Percentiles rank a stretch among this genome's conserved stretches.
Evolutionary conservation across 2,797 vertebrate species (phyloP).

Genomic region (Lagodon rhomboides): DNA sequence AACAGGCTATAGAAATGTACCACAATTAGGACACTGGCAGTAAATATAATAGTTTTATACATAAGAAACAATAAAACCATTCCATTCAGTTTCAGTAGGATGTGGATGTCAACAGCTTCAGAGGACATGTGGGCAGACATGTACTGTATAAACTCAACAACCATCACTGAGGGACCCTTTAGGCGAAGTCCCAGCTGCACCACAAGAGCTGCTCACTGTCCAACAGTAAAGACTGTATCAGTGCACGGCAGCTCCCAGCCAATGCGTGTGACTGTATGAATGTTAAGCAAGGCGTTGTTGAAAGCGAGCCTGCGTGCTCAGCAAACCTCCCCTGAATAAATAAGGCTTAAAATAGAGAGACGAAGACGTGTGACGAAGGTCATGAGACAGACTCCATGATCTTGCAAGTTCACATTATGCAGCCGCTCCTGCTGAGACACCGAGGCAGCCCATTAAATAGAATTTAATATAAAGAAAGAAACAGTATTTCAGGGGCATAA

Average conservation of each 20-base stretch:
- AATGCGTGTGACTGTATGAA: constrained; percentile 53
- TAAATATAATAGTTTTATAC: background rate
- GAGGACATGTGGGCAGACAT: background rate
- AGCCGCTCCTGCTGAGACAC: constrained; percentile 59
- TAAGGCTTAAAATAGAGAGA: constrained; percentile 72
- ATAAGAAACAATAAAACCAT: background rate
- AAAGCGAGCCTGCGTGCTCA: constrained; percentile 67
- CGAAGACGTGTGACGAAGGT: constrained; percentile 73
- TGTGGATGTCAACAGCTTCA: constrained; percentile 2
- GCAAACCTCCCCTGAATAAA: constrained; percentile 71
- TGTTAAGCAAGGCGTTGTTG: constrained; percentile 65
- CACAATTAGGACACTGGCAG: background rate
- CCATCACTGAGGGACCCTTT: constrained; percentile 16
- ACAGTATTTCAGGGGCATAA: constrained; percentile 78
- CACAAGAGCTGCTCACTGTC: constrained; percentile 10
- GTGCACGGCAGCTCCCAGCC: constrained; percentile 31
- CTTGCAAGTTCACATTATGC: constrained; percentile 69
- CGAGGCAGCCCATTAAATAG: constrained; percentile 68
- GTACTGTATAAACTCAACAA: constrained; percentile 4
- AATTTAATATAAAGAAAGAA: constrained; percentile 82
- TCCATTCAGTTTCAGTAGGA: background rate
- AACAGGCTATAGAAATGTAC: background rate
- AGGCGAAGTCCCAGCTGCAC: constrained; percentile 17
- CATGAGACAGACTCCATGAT: constrained; percentile 76
- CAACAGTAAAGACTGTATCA: constrained; percentile 31